Base-by-base conservation (phyloP, 2,888 invertebrate genomes). In the Philonicus albiceps region DNA sequence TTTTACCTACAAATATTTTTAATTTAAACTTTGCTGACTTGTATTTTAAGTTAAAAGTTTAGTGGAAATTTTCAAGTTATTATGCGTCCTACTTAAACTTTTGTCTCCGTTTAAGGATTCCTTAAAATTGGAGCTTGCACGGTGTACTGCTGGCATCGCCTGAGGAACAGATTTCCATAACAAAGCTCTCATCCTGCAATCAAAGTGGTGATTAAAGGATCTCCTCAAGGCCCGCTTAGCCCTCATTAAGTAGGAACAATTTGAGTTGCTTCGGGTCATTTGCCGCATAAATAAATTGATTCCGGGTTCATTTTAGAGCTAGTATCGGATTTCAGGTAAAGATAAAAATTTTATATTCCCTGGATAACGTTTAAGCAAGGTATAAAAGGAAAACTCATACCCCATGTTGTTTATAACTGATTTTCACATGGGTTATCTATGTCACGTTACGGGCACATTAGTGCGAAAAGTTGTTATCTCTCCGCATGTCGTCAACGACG, bases 391-490 rank as follows among this genome's bases (percentile, higher is more conserved):
- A 64, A 64, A 22, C 7, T 19, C 22, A 11, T 7, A 19, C 22
- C 13, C 49, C 16, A 13, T 16, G 49, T n/a, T 53, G 2, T 40
- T 3, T n/a, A n/a, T 8, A 2, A 1, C 49, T 78, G 49, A 49
- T 53, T 53, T 78, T 27, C 27, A 78, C 27, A 13, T 78, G 78
- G 11, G 1, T 37, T 37, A n/a, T n/a, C n/a, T 13, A 43, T 3
- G 13, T 16, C 30, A 78, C 27, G 49, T 27, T 30, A 78, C 43
- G n/a, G 49, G 43, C 30, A 78, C 78, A 78, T 78, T 78, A 78
- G 78, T 49, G 30, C 27, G 78, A 34, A 34, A 78, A 78, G 78
- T 78, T 43, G 49, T 78, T 78, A 78, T 78, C 78, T 78, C 53
- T 27, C 40, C 5, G 5, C 30, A 5, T 76, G 43, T 43, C 49